Base-by-base conservation (phyloP, 2,888 invertebrate genomes). In the Hyposoter dolosus region DNA sequence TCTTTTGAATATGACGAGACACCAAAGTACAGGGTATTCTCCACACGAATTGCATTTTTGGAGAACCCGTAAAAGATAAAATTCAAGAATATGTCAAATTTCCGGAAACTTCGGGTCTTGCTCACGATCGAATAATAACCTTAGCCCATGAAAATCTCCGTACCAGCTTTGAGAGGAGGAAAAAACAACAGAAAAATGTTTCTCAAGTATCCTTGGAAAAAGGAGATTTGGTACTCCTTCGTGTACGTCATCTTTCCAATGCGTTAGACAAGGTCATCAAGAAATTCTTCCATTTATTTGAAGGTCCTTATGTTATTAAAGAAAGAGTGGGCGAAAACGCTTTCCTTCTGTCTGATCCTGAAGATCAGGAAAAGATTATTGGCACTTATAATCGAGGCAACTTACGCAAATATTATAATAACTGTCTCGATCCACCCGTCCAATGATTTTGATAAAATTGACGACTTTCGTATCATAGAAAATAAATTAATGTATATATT, bases 41-140 rank as follows among this genome's bases (percentile, higher is more conserved):
- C 77, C 77, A n/a, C 65, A 17, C 1, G 66, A 77, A 12, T 12
- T 77, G 19, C 63, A 63, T n/a, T 47, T 76, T 63, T 40, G 63
- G 75, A 7, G 10, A 60, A 32, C 15, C 45, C 2, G 6, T 63
- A 17, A 3, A 65, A 28, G 28, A 63, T 19, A 47, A 63, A 15
- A 75, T 63, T n/a, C n/a, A 28, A 17, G 45, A 63, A 0, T 7
- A 45, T 15, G 17, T 75, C 3, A 10, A 60, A 7, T 63, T 75
- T 47, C 75, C 75, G 15, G 6, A 60, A 2, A 17, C 7, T n/a
- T 15, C 19, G 10, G 28, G 10, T 9, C 10, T 15, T 32, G 15
- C 40, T 5, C 47, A 50, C 19, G 5, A 78, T 15, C 17, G 45
- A 63, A 45, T 75, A n/a, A 63, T 69, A 19, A 68, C 43, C 6